phyloP scores from a whole-genome alignment of 2,797 vertebrate genomes.

The Falco novaeseelandiae region DNA sequence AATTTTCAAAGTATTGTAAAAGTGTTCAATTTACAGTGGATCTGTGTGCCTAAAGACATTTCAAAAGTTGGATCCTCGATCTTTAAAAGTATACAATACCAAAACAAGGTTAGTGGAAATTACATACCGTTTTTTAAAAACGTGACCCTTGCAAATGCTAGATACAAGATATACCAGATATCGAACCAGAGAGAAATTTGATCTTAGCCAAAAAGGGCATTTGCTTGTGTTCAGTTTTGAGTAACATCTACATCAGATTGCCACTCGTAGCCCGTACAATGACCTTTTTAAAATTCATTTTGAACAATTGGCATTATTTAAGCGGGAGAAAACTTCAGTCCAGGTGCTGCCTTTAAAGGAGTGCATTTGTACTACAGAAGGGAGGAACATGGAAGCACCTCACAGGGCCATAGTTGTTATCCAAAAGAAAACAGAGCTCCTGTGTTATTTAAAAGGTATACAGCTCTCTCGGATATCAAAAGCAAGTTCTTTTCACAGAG shows the following conservation, averaged over 20 bases:
- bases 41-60: neutral
- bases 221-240: neutral
- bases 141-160: neutral
- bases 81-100: neutral
- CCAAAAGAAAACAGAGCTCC: neutral
- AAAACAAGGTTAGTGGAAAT: neutral
- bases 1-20: neutral
- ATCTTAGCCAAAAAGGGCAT: neutral
- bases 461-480: neutral
- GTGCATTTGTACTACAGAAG: neutral
- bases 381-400: neutral
- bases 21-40: neutral
- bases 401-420: neutral
- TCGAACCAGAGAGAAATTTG: neutral
- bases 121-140: neutral
- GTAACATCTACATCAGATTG: slow-evolving; percentile 14
- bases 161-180: neutral
- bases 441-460: neutral
- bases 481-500: neutral
- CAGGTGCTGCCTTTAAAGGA: slow-evolving; percentile 24
- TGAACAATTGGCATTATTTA: slow-evolving; percentile 46
- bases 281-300: slow-evolving; percentile 66
- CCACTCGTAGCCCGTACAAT: neutral
- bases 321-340: neutral
- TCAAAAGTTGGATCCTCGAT: neutral